Evolutionary conservation across 2,113 vertebrate genomes (phyloP).

Genomic region (Bos indicus): DNA sequence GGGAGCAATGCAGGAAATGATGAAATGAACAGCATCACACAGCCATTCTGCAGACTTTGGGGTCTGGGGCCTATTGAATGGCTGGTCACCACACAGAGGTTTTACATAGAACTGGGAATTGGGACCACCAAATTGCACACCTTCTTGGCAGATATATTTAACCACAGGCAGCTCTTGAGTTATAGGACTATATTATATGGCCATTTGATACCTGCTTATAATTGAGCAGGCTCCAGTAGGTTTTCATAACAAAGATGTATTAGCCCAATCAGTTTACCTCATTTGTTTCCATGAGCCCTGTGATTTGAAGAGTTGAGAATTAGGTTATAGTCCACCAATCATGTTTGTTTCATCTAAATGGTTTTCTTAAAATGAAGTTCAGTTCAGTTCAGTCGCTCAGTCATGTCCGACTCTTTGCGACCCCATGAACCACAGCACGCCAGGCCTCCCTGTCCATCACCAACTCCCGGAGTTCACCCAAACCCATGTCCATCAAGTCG

Average conservation of each 20-base stretch:
- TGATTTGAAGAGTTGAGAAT: neutral
- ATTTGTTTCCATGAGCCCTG: neutral
- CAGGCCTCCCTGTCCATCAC: too few species aligned
- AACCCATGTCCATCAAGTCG: too few species aligned
- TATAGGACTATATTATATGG: neutral
- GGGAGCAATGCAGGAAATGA: neutral
- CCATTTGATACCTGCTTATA: neutral
- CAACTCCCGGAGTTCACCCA: too few species aligned
- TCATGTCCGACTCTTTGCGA: too few species aligned
- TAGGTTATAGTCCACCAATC: conserved; percentile 8
- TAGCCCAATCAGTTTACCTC: neutral
- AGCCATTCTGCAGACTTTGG: neutral
- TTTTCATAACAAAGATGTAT: neutral
- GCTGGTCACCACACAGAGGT: neutral
- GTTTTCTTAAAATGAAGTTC: neutral
- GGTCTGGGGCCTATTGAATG: neutral
- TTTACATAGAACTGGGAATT: neutral
- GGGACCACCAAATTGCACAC: neutral
- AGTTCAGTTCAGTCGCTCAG: too few species aligned
- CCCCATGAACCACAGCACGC: too few species aligned
- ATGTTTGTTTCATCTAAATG: conserved; percentile 33
- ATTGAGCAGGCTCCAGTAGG: conserved; percentile 3
- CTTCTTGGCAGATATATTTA: neutral
- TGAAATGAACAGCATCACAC: neutral
- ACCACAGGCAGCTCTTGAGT: neutral